Evolutionary conservation across 1,140 invertebrate species (phyloP), one percentile per base, ranked within the genome.

Genomic region (Papilio polyxenes): DNA sequence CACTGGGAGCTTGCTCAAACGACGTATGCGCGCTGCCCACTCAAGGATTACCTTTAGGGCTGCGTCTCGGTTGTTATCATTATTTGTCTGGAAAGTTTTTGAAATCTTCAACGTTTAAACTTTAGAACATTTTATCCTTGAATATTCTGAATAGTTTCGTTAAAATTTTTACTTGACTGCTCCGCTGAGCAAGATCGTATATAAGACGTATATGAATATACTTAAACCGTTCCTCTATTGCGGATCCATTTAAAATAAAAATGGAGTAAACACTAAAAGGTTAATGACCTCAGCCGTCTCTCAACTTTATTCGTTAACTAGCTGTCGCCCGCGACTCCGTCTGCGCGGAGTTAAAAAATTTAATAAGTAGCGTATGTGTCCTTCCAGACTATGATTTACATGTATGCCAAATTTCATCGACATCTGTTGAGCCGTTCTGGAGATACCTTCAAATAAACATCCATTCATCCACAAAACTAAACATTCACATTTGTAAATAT

Each of bases 21-120:
- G 88, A 93, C 88, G 87, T 90, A 90, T 90, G 89, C 87, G 87
- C 79, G 84, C 87, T 92, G 90, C 87, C 90, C 90, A 89, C 87
- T 90, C 89, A 87, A 88, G 88, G 87, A 91, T 92, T 92, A 91
- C 87, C 74, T 87, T 82, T 84, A 89, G 87, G 86, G 87, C 81
- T 87, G 86, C 59, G 79, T 75, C 82, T 85, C 49, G 20, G 37
- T 37, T 79, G 51, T 62, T 62, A 62, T 79, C 77, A 56, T 79
- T 79, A 79, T 62, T 83, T 88, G 84, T 88, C 77, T 79, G 53
- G 51, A 62, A 79, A 79, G 53, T 79, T 79, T 62, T 51, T 17
- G 44, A 77, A 76, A 49, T 23, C 49, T 76, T 53, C 48, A 76
- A 44, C 20, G 49, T 51, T 51, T 49, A 77, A 77, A 48, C 51